Evolutionary conservation across 2,113 vertebrate genomes (phyloP).

Genomic region (Fulmarus glacialis): DNA sequence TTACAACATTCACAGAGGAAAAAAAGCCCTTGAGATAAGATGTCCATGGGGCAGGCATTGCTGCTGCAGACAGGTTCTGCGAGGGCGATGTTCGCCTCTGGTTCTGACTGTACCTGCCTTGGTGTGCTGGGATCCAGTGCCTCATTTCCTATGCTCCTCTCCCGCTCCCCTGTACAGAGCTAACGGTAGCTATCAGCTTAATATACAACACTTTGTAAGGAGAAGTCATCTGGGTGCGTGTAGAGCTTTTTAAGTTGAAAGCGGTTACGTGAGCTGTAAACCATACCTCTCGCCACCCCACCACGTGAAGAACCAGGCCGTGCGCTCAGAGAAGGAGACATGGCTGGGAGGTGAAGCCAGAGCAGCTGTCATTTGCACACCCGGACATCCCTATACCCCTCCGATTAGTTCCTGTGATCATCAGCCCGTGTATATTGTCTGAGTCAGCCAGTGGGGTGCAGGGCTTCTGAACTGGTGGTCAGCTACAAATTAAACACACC

Average conservation of each 20-base stretch:
- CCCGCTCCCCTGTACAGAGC: neutral
- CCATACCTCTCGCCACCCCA: neutral
- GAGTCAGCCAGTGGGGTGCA: neutral
- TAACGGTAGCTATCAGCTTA: neutral
- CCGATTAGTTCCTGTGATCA: neutral
- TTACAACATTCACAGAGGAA: neutral
- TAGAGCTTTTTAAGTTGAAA: neutral
- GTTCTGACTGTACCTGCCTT: neutral
- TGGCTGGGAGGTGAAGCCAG: neutral
- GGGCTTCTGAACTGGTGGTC: neutral
- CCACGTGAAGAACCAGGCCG: accelerated
- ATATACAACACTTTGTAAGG: neutral
- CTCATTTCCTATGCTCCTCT: neutral
- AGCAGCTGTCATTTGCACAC: neutral
- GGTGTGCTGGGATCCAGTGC: neutral
- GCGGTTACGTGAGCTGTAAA: neutral
- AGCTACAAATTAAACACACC: neutral
- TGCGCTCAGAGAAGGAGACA: neutral
- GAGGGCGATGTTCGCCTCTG: accelerated
- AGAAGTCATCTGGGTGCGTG: neutral
- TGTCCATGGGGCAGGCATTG: neutral
- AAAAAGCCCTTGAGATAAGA: neutral
- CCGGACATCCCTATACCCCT: neutral
- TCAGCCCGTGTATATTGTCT: accelerated
- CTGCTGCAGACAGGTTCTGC: neutral